phyloP scores from a whole-genome alignment of 1,140 invertebrate species.

The Drosophila dunni region DNA sequence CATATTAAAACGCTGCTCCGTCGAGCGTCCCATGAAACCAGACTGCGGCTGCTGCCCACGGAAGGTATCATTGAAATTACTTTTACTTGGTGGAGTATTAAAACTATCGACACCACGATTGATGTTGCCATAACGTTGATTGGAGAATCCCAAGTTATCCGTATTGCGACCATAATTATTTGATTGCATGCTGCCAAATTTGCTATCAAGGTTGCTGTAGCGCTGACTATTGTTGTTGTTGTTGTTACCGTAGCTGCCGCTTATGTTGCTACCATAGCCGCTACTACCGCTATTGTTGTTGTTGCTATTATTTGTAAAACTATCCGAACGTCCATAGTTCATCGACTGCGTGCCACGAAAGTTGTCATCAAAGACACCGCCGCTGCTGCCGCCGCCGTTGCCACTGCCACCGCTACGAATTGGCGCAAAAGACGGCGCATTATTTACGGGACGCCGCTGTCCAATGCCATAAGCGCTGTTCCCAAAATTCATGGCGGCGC shows the following conservation, averaged over 20 bases:
- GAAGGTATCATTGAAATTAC: conserved; percentile 35
- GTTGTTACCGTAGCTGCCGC: conserved; percentile 10
- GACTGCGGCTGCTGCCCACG: conserved; percentile 14
- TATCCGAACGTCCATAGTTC: conserved; percentile 35
- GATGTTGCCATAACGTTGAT: conserved; percentile 16
- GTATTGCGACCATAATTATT: conserved; percentile 29
- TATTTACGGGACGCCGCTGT: conserved; percentile 46
- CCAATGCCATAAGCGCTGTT: conserved; percentile 64
- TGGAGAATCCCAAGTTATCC: conserved; percentile 14
- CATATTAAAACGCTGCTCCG: conserved; percentile 22
- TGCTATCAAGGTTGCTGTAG: conserved; percentile 22
- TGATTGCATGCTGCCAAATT: conserved; percentile 34
- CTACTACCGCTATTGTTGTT: conserved; percentile 6
- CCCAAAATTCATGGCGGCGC: conserved; percentile 49
- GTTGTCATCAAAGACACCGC: conserved; percentile 24
- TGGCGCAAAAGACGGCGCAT: conserved; percentile 49
- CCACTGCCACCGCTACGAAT: conserved; percentile 17
- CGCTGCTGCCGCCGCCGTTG: conserved; percentile 5
- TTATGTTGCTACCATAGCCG: conserved; percentile 20
- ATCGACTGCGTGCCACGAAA: conserved; percentile 38
- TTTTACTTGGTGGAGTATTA: conserved; percentile 9
- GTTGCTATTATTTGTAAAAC: conserved; percentile 32
- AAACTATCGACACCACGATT: conserved; percentile 17
- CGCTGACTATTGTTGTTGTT: conserved; percentile 37
- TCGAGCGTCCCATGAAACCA: conserved; percentile 17